Evolutionary conservation across 2,888 invertebrate species (phyloP), one percentile per base, ranked within the genome.

Genomic region (Hofmannophila pseudospretella): DNA sequence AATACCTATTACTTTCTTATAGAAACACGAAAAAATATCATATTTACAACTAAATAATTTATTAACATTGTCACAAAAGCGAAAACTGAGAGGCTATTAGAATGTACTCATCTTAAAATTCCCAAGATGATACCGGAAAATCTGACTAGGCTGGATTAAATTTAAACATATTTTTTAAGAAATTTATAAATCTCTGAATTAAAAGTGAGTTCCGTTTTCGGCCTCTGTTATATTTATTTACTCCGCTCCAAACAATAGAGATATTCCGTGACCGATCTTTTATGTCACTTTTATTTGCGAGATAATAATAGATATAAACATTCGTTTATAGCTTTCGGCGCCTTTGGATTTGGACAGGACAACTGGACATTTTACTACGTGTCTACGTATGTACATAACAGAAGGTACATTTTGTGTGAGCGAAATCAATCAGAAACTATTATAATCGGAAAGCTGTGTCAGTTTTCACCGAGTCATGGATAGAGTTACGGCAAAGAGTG

Each of bases 271-370:
- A n/a, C n/a, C 7, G 23, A 12, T 27, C 12, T 26, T 26, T 23
- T 19, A 38, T 33, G 32, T 31, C 29, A 30, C 37, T 32, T 39
- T 36, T 44, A 29, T 41, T 38, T 39, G 30, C 13, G 27, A 30
- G 25, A 37, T 28, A 32, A 37, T 32, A 26, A 33, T 13, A 20
- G 13, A 42, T 38, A 38, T 47, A 37, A 44, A 41, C 34, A 41
- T 41, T 39, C 34, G 30, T 38, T 39, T 34, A 41, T 22, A 41
- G 36, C 39, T 11, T 33, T 19, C 16, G 39, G 36, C 32, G 40
- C 39, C 31, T 30, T 34, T 39, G 16, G 14, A 33, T n/a, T 23
- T 23, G 5, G 3, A 16, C 16, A 5, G 16, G 16, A 40, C 37
- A 39, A 35, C n/a, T n/a, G n/a, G n/a, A n/a, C n/a, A n/a, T n/a